Base-by-base conservation (phyloP, 1,140 invertebrate species). In the Psix sp. region DNA sequence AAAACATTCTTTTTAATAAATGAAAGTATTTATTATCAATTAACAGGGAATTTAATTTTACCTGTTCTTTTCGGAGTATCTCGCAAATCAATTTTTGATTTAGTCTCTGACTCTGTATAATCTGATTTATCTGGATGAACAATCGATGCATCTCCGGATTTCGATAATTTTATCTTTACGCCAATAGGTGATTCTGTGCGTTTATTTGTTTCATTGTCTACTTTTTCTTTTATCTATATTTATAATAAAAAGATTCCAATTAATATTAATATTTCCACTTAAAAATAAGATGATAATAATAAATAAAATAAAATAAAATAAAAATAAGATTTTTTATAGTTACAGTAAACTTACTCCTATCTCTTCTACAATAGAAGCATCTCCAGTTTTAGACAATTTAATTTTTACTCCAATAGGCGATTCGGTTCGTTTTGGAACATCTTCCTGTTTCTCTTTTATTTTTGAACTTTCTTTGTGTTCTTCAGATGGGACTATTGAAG, bases 341-440 rank as follows among this genome's bases (percentile, higher is more conserved):
- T 29, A 5, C 21, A 24, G 4, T 45, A 15, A 33, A 43, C 36
- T 24, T 70, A 65, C 62, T 9, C 40, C 42, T 38, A 17, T 66
- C 35, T 70, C 52, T 51, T 71, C 60, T 10, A 63, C 38, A 6
- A 84, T 83, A 9, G 82, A 82, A 9, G 81, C 74, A 51, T 67
- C 80, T 0, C 84, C 77, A 3, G 62, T 77, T 54, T 84, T 87
- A 0, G 71, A 78, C 3, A 85, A 35, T 29, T 87, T 87, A 1
- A 85, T 84, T 49, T 85, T 87, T 52, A 85, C 79, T 20, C 83
- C 84, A 9, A 86, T 76, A 14, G 82, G 80, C 5, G 84, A 85
- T 13, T 84, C 84, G 9, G 76, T 82, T 6, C 77, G 74, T 48
- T 82, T 84, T 0, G 74, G 67, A 11, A 46, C 42, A 4, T 82